phyloP scores from a whole-genome alignment of 2,888 invertebrate genomes.

The Caenorhabditis afra region DNA sequence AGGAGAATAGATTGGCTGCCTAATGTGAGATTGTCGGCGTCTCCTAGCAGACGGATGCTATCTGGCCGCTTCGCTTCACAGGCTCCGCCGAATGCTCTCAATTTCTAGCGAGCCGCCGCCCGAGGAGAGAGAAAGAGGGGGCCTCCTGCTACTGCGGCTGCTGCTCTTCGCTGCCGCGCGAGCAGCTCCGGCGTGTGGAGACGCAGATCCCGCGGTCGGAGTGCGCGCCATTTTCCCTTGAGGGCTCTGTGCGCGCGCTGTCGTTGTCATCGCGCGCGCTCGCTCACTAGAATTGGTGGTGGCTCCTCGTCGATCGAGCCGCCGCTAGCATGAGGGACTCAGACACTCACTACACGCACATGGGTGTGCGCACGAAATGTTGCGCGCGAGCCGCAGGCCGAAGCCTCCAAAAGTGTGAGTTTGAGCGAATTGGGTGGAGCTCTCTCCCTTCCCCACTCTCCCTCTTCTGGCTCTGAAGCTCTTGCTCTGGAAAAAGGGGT shows the following conservation, averaged over 20 bases:
- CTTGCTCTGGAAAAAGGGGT: slow-evolving; percentile 35
- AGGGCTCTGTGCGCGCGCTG: slow-evolving; percentile 52
- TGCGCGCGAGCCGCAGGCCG: slow-evolving; percentile 49
- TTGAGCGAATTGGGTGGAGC: slow-evolving; percentile 52
- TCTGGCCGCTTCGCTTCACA: slow-evolving; percentile 39
- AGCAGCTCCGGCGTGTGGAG: slow-evolving; percentile 23
- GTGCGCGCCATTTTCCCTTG: slow-evolving; percentile 55
- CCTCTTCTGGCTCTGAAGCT: slow-evolving; percentile 27
- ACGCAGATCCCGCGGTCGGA: slow-evolving; percentile 32
- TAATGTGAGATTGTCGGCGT: slow-evolving; percentile 59
- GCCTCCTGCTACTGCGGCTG: neutral
- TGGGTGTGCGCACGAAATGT: slow-evolving; percentile 51
- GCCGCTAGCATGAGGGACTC: slow-evolving; percentile 31
- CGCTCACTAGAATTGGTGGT: slow-evolving; percentile 59
- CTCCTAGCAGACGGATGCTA: slow-evolving; percentile 40
- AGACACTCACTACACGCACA: slow-evolving; percentile 48
- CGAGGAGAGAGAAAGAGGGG: slow-evolving; percentile 31
- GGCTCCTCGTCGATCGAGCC: slow-evolving; percentile 43
- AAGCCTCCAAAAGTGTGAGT: slow-evolving; percentile 54
- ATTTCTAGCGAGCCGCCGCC: slow-evolving; percentile 51
- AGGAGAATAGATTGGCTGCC: slow-evolving; percentile 58
- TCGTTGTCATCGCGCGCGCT: slow-evolving; percentile 55
- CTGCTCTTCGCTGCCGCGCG: slow-evolving; percentile 33
- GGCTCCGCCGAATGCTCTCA: slow-evolving; percentile 54
- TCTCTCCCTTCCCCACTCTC: slow-evolving; percentile 22